phyloP scores from a whole-genome alignment of 2,113 vertebrate genomes.

The Gallinago paraguaiae region DNA sequence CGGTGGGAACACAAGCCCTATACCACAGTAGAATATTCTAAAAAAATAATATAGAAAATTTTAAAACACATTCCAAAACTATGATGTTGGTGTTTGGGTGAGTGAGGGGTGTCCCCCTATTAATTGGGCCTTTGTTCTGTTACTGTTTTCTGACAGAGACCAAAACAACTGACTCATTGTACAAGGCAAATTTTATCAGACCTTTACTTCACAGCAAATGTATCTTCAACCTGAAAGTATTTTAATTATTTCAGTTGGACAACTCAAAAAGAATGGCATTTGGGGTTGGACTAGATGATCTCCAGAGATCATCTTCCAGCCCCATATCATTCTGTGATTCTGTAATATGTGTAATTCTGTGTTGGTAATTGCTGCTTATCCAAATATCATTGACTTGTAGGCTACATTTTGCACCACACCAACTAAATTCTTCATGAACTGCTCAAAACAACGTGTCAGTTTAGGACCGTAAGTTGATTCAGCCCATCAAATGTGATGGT shows the following conservation, averaged over 20 bases:
- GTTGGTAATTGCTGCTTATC: not conserved
- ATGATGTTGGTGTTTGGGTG: not conserved
- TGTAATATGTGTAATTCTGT: not conserved
- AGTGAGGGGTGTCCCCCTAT: not conserved
- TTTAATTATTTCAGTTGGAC: accelerated
- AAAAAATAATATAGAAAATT: not conserved
- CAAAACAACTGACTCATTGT: not conserved
- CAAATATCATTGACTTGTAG: not conserved
- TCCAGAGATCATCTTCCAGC: too few relatives aligned
- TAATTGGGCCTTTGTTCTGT: not conserved
- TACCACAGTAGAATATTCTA: not conserved
- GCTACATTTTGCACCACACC: not conserved
- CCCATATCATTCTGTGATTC: too few relatives aligned
- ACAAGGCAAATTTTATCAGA: not conserved
- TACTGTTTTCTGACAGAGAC: not conserved
- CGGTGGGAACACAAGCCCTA: not conserved
- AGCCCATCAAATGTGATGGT: not conserved
- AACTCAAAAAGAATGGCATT: not conserved
- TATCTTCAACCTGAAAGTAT: not conserved
- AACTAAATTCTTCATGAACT: not conserved
- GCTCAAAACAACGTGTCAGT: not conserved
- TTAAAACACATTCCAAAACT: not conserved
- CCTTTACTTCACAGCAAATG: not conserved
- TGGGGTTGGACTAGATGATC: too few relatives aligned
- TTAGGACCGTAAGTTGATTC: not conserved